These are phyloP conservation scores for Lepas anatifera DNA, from an alignment of 2,888 invertebrate species.

Conservation along the genomic window DNA sequence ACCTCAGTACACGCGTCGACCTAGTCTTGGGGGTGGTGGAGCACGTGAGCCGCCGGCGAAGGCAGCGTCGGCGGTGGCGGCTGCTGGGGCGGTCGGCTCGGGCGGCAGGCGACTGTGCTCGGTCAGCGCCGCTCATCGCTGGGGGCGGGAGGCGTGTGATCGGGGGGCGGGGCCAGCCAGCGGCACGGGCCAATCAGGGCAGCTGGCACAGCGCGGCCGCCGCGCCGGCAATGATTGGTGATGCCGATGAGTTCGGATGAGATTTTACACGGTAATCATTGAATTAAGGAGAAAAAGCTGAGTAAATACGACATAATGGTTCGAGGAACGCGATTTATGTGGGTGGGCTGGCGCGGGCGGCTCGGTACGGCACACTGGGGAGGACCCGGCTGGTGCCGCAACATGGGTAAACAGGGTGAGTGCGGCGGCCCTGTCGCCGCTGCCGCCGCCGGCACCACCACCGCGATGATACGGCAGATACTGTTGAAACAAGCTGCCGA, in stretches of 20 bases:
- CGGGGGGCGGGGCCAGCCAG: background rate
- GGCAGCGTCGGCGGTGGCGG: background rate
- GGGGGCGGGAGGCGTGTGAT: background rate
- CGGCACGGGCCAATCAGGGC: background rate
- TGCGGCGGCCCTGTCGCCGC: too few species aligned
- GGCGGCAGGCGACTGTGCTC: background rate
- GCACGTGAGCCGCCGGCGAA: too few species aligned
- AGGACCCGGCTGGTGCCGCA: too few species aligned
- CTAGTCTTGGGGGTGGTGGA: background rate
- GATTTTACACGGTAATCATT: constrained; percentile 8
- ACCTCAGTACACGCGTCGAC: background rate
- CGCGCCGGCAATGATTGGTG: background rate
- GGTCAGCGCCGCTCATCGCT: background rate
- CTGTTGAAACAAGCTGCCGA: too few species aligned
- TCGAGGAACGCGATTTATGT: background rate
- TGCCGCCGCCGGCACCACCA: too few species aligned
- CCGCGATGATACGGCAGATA: too few species aligned
- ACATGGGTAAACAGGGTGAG: background rate
- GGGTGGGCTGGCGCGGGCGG: background rate
- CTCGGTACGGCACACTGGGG: too few species aligned
- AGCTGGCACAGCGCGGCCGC: background rate
- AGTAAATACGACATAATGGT: constrained; percentile 6
- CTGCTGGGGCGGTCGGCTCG: background rate
- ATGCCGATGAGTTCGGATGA: constrained; percentile 7
- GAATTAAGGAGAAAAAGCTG: constrained; percentile 4